Base-by-base conservation (phyloP, 2,888 invertebrate genomes). In the Acleris laterana region DNA sequence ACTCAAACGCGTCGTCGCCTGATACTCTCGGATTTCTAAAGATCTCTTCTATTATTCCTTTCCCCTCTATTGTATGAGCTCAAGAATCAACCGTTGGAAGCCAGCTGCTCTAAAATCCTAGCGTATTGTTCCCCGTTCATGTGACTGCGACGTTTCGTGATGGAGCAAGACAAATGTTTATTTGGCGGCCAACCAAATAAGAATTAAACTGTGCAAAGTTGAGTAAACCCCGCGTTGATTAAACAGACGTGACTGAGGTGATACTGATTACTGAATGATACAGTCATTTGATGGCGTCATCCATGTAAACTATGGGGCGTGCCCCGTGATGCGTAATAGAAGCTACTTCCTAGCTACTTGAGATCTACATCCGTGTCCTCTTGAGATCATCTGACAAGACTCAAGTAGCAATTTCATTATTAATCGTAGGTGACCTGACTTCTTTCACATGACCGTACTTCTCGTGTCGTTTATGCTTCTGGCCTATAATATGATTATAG, bases 161-260 rank as follows among this genome's bases (percentile, higher is more conserved):
- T 46, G 44, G 16, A 28, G 22, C 56, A 38, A 46, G 46, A 57
- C 66, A 66, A 66, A 66, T 57, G 61, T 66, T 62, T 61, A 62
- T 52, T 52, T 61, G 62, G 56, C 65, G 49, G 56, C 51, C 48
- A 66, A 57, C 57, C 66, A 66, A 66, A 66, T 48, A 66, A 57
- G 61, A 66, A 61, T 61, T 58, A 63, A 58, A 61, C 28, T 53
- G 42, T 51, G 38, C 48, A 19, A n/a, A 49, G 55, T 56, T 60
- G 49, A 55, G 25, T 17, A 57, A 65, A 60, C 59, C 51, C 25
- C 44, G 49, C 53, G 13, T 22, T 56, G 42, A 55, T 62, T 48
- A 25, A 62, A 55, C 22, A 22, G 25, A 65, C 55, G 55, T 56
- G 60, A 63, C 50, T 38, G 38, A 13, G 38, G 38, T 61, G 25